Conservation (phyloP, 2,113 vertebrate genomes). For the Myotis yumanensis region DNA sequence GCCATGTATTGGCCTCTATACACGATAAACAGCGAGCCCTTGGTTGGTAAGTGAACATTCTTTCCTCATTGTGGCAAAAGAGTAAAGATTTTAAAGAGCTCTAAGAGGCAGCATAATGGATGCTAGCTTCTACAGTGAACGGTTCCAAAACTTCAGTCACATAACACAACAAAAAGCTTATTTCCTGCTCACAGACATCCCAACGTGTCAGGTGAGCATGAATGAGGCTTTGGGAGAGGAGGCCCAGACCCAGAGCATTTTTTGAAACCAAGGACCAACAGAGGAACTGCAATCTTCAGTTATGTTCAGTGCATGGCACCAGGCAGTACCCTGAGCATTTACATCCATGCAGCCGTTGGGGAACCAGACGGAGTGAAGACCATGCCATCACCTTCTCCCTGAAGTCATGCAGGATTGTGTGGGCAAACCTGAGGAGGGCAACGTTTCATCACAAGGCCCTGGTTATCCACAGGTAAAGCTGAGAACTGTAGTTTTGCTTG, state of each 20-base stretch:
- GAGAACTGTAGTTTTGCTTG: not conserved
- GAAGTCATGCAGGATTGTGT: not conserved
- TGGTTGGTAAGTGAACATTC: not conserved
- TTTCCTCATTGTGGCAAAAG: not conserved
- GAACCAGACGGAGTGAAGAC: not conserved
- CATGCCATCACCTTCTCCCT: not conserved
- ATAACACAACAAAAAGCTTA: not conserved
- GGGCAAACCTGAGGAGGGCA: not conserved
- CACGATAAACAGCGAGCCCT: not conserved
- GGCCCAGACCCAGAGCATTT: not conserved
- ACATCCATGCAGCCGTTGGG: not conserved
- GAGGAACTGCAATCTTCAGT: not conserved
- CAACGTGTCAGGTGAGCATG: not conserved
- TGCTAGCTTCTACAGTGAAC: not conserved
- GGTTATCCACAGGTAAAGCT: not conserved
- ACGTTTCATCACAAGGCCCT: not conserved
- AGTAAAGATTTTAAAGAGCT: not conserved
- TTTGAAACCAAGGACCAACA: not conserved
- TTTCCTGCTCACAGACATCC: not conserved
- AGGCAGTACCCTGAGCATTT: not conserved
- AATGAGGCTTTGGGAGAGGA: not conserved
- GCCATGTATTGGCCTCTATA: not conserved
- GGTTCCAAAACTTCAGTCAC: not conserved
- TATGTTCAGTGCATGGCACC: not conserved
- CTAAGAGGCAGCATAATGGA: not conserved